Evolutionary conservation across 2,888 invertebrate genomes (phyloP).

Genomic region (Lymantria dispar): DNA sequence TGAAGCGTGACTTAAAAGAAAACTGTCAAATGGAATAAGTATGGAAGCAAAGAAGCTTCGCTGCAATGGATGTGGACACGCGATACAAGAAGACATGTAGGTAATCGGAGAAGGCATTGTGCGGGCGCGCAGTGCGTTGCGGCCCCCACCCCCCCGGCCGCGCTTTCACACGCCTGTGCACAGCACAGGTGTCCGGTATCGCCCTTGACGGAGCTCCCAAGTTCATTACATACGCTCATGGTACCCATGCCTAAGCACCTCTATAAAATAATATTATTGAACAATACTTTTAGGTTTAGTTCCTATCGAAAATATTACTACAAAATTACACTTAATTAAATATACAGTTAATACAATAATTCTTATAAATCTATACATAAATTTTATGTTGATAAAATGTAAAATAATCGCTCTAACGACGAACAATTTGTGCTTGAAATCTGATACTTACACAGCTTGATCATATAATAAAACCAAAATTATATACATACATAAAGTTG

Average conservation of each 20-base stretch:
- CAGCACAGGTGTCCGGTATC: constrained; percentile 79
- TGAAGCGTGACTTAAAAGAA: constrained; percentile 61
- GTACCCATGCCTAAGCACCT: constrained; percentile 3
- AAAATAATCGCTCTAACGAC: background rate
- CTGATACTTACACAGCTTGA: constrained; percentile 10
- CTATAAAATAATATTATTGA: constrained; percentile 1
- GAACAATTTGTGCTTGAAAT: constrained; percentile 10
- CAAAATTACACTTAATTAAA: background rate
- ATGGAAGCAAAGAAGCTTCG: constrained; percentile 52
- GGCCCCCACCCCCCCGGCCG: constrained; percentile 40
- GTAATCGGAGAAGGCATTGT: constrained; percentile 80
- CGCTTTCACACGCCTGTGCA: constrained; percentile 79
- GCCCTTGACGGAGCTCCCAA: constrained; percentile 74
- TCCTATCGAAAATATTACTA: background rate
- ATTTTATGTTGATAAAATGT: background rate
- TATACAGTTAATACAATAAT: background rate
- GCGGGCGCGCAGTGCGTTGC: constrained; percentile 76
- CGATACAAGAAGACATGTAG: constrained; percentile 73
- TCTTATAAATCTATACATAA: background rate
- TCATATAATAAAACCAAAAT: constrained; percentile 22
- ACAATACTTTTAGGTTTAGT: background rate
- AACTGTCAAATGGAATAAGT: constrained; percentile 71
- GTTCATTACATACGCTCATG: constrained; percentile 52
- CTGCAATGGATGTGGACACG: constrained; percentile 54
- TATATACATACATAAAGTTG: constrained; percentile 11